Percentiles rank a stretch among this genome's conserved stretches.
Evolutionary conservation across 2,888 invertebrate genomes (phyloP).

Genomic region (Eledona agricola): DNA sequence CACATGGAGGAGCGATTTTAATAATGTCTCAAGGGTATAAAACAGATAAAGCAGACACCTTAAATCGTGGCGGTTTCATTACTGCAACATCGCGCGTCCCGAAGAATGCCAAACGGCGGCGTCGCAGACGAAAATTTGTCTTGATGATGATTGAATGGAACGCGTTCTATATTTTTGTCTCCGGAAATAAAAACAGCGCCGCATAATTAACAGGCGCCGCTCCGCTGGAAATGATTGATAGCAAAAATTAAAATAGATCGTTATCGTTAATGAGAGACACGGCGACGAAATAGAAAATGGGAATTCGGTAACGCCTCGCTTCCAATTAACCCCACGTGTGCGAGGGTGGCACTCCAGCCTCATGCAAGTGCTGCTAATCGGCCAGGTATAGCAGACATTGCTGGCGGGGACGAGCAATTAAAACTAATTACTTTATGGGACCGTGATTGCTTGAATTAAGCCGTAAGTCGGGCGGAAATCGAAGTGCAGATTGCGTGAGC

Average conservation of each 20-base stretch:
- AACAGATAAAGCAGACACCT: conserved; percentile 17
- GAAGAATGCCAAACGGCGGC: too few species aligned
- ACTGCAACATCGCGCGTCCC: conserved; percentile 6
- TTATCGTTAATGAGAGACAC: conserved; percentile 11
- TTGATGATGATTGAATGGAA: too few species aligned
- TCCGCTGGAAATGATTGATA: too few species aligned
- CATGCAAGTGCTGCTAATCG: conserved; percentile 23
- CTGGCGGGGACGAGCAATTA: conserved; percentile 33
- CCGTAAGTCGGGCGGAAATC: conserved; percentile 55
- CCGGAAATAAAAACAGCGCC: too few species aligned
- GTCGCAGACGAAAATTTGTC: too few species aligned
- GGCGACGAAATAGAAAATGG: conserved; percentile 4
- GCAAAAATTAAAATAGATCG: conserved; percentile 26
- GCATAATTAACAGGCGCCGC: too few species aligned
- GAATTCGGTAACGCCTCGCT: conserved; percentile 13
- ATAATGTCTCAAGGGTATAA: conserved; percentile 26
- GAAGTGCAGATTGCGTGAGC: conserved; percentile 54
- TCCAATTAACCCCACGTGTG: conserved; percentile 21
- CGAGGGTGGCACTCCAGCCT: conserved; percentile 20
- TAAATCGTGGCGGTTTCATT: conserved; percentile 23
- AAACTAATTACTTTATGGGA: conserved; percentile 56
- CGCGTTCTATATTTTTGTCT: too few species aligned
- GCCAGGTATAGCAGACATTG: conserved; percentile 28
- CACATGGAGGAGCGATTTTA: conserved; percentile 18
- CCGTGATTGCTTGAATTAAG: conserved; percentile 57